phyloP scores from a whole-genome alignment of 1,140 invertebrate genomes.

The Drosophila lacteicornis region DNA sequence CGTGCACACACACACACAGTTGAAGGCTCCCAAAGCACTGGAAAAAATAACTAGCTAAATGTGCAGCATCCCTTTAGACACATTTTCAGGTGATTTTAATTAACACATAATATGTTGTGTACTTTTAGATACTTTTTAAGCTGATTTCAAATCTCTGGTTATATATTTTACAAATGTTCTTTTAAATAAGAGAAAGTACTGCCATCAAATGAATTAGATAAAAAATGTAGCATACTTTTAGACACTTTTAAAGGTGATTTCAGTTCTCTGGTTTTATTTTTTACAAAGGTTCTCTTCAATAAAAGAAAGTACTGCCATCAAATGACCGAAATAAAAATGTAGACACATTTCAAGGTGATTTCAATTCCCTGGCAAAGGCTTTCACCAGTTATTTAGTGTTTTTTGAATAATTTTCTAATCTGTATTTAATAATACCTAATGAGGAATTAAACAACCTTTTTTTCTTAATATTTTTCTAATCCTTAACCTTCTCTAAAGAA shows the following conservation, averaged over 20 bases:
- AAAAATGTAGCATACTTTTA: not conserved
- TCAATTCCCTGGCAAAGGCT: not conserved
- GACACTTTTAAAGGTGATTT: not conserved
- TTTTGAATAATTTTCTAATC: no score
- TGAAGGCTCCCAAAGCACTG: conserved; percentile 25
- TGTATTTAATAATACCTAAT: no score
- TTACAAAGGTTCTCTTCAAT: not conserved
- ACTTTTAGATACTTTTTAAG: no score
- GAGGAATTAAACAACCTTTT: no score
- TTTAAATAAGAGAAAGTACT: no score
- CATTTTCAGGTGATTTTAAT: not conserved
- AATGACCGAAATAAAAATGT: no score
- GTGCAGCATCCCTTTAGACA: no score
- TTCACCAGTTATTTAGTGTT: no score
- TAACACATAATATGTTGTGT: not conserved
- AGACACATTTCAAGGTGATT: not conserved
- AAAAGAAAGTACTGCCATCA: not conserved
- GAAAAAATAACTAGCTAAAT: not conserved
- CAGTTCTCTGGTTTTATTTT: not conserved
- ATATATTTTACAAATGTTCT: no score
- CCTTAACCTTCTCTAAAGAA: not conserved
- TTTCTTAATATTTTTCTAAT: not conserved
- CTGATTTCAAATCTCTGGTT: no score
- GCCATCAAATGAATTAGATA: no score
- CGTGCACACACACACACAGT: conserved; percentile 18